Evolutionary conservation across 2,113 vertebrate genomes (phyloP).

Genomic region (Seriola quinqueradiata): DNA sequence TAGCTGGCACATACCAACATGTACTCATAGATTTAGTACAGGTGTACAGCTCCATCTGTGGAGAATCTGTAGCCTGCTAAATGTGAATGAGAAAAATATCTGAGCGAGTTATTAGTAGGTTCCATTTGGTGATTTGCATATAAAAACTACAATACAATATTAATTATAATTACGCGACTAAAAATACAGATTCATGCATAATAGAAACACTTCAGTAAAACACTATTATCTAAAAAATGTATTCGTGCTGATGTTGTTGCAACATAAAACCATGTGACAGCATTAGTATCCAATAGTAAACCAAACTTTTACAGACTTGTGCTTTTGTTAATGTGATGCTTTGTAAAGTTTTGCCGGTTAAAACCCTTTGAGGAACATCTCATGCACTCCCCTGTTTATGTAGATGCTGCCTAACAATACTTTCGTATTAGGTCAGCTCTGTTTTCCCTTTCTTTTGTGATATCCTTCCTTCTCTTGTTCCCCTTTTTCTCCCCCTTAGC

Average conservation of each 20-base stretch:
- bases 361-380: slow-evolving; percentile 44
- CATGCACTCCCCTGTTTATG: slow-evolving; percentile 43
- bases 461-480: slow-evolving; percentile 72
- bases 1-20: not conserved
- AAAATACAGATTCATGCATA: not conserved
- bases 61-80: slow-evolving; percentile 1
- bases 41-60: not conserved
- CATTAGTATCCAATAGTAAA: slow-evolving; percentile 32
- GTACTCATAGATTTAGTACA: not conserved
- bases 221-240: not conserved
- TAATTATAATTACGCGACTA: not conserved
- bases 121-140: not conserved
- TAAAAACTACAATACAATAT: not conserved
- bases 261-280: slow-evolving; percentile 36
- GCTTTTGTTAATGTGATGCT: slow-evolving; percentile 34
- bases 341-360: not conserved
- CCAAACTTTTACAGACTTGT: slow-evolving; percentile 22
- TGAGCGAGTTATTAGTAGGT: not conserved
- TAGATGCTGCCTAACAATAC: slow-evolving; percentile 64
- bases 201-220: not conserved
- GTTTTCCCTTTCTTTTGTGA: slow-evolving; percentile 73
- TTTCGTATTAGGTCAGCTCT: slow-evolving; percentile 59
- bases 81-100: not conserved
- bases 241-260: not conserved
- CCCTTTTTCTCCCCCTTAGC: slow-evolving; percentile 78